Percentiles rank a stretch among this genome's conserved stretches.
Evolutionary conservation across 2,888 invertebrate species (phyloP).

Genomic region (Sympetrum striolatum): DNA sequence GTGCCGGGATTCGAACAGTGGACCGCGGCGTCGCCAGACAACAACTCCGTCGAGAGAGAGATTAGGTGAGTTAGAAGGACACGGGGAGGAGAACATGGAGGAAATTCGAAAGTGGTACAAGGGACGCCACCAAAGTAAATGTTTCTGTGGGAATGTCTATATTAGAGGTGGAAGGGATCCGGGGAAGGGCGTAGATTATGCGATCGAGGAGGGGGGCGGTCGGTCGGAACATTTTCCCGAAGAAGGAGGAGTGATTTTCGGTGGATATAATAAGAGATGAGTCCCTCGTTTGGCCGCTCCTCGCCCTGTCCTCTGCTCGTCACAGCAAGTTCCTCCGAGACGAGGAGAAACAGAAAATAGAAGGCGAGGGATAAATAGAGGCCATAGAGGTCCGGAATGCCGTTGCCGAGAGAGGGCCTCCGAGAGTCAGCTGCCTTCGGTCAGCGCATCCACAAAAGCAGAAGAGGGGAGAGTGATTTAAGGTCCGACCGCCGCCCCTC

Average conservation of each 20-base stretch:
- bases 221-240: neutral
- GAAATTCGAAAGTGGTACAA: neutral
- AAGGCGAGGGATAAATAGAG: neutral
- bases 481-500: conserved; percentile 8
- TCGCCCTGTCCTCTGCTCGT: neutral
- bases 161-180: neutral
- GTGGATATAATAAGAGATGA: no score
- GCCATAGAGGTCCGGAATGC: neutral
- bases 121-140: neutral
- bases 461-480: neutral
- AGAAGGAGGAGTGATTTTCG: neutral
- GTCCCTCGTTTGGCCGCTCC: neutral
- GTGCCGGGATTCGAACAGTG: neutral
- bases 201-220: neutral
- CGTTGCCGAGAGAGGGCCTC: neutral
- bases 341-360: neutral
- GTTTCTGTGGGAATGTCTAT: neutral
- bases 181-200: neutral
- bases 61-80: neutral
- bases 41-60: neutral
- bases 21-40: neutral
- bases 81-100: neutral
- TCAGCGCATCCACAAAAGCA: neutral
- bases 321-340: neutral
- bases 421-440: neutral